phyloP scores from a whole-genome alignment of 2,113 vertebrate species.

The Lepisosteus osseus region DNA sequence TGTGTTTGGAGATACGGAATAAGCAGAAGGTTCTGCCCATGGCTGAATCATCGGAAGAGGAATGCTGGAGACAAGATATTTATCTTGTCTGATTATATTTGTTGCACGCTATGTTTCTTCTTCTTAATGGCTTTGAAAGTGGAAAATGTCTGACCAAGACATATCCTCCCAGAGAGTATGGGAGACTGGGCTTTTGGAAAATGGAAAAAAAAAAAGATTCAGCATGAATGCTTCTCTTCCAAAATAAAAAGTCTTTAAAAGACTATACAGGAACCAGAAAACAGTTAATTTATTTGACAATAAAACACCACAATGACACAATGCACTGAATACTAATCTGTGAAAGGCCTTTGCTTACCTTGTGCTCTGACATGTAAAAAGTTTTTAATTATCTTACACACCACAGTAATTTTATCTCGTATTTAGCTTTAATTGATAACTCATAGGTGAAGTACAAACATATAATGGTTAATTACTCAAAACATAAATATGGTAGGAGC shows the following conservation, averaged over 20 bases:
- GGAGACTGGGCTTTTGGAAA: background rate
- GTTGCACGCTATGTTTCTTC: constrained; percentile 1
- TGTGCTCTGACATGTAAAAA: too few relatives aligned
- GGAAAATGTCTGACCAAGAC: background rate
- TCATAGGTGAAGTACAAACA: too few relatives aligned
- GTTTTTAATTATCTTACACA: too few relatives aligned
- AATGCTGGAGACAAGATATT: constrained; percentile 14
- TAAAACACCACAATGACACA: background rate
- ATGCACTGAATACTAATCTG: background rate
- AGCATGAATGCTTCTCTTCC: background rate
- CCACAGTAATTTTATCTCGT: too few relatives aligned
- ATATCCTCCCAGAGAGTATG: too few relatives aligned
- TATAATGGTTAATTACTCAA: too few relatives aligned
- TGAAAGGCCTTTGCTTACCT: too few relatives aligned
- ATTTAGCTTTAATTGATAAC: too few relatives aligned
- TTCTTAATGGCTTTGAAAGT: background rate
- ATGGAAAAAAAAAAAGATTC: constrained; percentile 7
- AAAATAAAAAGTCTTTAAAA: background rate
- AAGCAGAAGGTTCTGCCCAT: background rate
- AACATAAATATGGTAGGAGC: too few relatives aligned
- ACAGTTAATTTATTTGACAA: background rate
- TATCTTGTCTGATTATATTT: constrained; percentile 15
- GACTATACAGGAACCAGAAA: background rate
- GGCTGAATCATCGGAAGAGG: constrained; percentile 6
- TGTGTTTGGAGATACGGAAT: background rate